Base-by-base conservation (phyloP, 1,140 invertebrate species). In the Notospermus geniculatus region DNA sequence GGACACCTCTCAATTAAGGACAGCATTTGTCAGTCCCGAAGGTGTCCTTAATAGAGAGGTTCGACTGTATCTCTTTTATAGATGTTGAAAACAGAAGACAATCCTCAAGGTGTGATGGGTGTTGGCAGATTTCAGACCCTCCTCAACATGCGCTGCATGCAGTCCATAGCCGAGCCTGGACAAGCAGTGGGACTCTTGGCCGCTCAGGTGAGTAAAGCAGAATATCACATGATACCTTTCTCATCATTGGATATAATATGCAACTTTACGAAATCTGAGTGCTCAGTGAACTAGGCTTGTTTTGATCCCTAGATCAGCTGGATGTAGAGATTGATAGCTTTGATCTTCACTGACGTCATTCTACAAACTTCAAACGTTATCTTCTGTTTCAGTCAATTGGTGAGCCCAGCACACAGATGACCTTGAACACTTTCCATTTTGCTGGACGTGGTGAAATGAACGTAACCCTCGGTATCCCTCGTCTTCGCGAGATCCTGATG, bases 391-490 rank as follows among this genome's bases (percentile, higher is more conserved):
- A 85, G 84, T 97, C 94, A 9, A 91, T 99, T 68, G 96, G 96
- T 62, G 97, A 99, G 83, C 97, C 97, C 0, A 98, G 95, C 2
- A 99, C 97, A 59, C 97, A 99, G 84, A 99, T 99, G 97, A 99
- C 97, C 70, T 80, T 99, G 65, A 99, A 99, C 74, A 99, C 97
- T 36, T 99, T 99, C 82, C 97, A 99, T 78, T 98, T 98, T 83
- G 97, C 97, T 70, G 97, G 97, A 80, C 88, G 95, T 83, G 95
- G 96, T 85, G 97, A 99, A 82, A 98, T 99, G 95, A 99, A 99
- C 81, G 95, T 99, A 0, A 99, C 97, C 0, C 84, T 99, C 0
- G 96, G 83, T 72, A 98, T 98, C 68, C 97, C 96, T 0, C 86
- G 97, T 70, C 83, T 99, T 1, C 84, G 95, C 73, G 97, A 99